Evolutionary conservation across 2,113 vertebrate species (phyloP).

Genomic region (Coturnix japonica): DNA sequence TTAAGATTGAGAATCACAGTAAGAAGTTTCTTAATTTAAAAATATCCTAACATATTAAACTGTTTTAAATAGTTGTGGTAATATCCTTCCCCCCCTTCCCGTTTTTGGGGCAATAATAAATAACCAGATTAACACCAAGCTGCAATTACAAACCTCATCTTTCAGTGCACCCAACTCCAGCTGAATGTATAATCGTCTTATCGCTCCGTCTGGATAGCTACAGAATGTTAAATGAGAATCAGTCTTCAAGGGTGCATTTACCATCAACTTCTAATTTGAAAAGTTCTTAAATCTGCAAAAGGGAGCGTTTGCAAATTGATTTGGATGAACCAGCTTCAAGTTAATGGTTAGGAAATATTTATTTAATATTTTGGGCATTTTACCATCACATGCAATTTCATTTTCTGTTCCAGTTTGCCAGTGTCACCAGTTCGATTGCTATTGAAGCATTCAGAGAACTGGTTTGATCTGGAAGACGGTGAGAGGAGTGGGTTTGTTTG

Average conservation of each 20-base stretch:
- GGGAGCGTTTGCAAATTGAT: conserved; percentile 33
- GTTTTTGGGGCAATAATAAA: not conserved
- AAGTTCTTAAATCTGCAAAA: conserved; percentile 33
- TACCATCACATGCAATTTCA: conserved; percentile 14
- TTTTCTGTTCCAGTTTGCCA: conserved; percentile 13
- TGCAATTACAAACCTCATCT: not conserved
- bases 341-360: conserved; percentile 39
- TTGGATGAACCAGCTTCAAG: conserved; percentile 25
- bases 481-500: not conserved
- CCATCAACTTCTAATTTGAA: conserved; percentile 24
- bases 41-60: not conserved
- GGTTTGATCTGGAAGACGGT: not conserved
- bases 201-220: not conserved
- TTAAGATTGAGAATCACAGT: not conserved
- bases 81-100: too few relatives aligned
- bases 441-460: not conserved
- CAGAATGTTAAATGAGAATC: conserved; percentile 2
- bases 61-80: not conserved
- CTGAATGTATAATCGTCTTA: not conserved
- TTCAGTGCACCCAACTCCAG: not conserved
- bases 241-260: conserved; percentile 19
- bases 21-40: not conserved
- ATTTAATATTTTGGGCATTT: conserved; percentile 21
- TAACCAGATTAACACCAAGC: not conserved
- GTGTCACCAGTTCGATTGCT: not conserved